Evolutionary conservation across 2,888 invertebrate genomes (phyloP).

Genomic region (Helobdella robusta): DNA sequence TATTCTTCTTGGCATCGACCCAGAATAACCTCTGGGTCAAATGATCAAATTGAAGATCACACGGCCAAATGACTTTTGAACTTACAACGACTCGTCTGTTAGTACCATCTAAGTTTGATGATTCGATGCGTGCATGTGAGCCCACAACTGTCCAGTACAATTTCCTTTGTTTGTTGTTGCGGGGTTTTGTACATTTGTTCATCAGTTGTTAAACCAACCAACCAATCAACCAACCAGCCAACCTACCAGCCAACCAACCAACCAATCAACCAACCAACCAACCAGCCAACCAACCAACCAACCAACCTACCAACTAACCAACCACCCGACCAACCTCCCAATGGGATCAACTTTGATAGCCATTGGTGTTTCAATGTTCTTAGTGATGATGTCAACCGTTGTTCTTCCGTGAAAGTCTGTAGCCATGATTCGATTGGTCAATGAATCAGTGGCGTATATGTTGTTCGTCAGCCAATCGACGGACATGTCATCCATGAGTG

Average conservation of each 20-base stretch:
- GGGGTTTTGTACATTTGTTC: neutral
- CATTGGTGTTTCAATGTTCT: slow-evolving; percentile 29
- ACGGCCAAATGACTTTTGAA: slow-evolving; percentile 66
- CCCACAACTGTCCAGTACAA: slow-evolving; percentile 90
- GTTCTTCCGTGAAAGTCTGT: slow-evolving; percentile 18
- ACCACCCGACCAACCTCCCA: neutral
- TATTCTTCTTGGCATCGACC: slow-evolving; percentile 62
- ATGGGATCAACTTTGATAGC: slow-evolving; percentile 32
- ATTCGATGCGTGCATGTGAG: slow-evolving; percentile 66
- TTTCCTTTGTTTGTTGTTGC: slow-evolving; percentile 19
- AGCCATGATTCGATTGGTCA: slow-evolving; percentile 27
- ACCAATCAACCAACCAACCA: too few relatives aligned
- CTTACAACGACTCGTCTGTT: slow-evolving; percentile 58
- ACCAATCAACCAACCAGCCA: neutral
- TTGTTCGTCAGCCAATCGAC: slow-evolving; percentile 52
- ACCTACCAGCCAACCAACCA: too few relatives aligned
- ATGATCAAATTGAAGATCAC: slow-evolving; percentile 73
- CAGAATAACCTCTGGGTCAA: slow-evolving; percentile 68
- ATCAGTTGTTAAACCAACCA: neutral
- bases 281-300: too few relatives aligned
- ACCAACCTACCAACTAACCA: too few relatives aligned
- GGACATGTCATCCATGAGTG: slow-evolving; percentile 49
- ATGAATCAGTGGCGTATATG: slow-evolving; percentile 53
- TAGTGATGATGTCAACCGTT: slow-evolving; percentile 23
- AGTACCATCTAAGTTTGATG: slow-evolving; percentile 70